Evolutionary conservation across 2,797 vertebrate species (phyloP).

Genomic region (Chelidonichthys spinosus): DNA sequence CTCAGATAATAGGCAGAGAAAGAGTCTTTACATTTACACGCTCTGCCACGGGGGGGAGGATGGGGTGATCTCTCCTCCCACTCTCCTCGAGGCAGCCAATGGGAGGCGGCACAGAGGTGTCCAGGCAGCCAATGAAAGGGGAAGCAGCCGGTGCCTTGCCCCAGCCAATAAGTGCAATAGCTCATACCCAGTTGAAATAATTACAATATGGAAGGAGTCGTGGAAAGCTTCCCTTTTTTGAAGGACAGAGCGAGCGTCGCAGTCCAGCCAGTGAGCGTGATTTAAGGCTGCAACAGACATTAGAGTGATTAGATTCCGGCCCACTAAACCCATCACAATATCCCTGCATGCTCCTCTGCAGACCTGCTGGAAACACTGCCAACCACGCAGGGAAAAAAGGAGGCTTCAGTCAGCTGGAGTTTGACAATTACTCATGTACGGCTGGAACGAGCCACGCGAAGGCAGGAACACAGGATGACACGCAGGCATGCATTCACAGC

Average conservation of each 20-base stretch:
- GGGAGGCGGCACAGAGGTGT: constrained; percentile 53
- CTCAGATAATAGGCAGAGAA: constrained; percentile 83
- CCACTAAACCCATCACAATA: constrained; percentile 76
- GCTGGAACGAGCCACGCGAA: constrained; percentile 12
- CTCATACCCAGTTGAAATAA: constrained; percentile 85
- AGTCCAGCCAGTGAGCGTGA: constrained; percentile 77
- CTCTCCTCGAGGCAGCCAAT: constrained; percentile 81
- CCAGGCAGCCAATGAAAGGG: constrained; percentile 72
- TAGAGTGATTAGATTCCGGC: constrained; percentile 82
- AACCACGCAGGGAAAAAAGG: background rate
- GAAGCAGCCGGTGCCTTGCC: constrained; percentile 72
- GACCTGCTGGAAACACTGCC: constrained; percentile 56
- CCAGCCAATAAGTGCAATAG: constrained; percentile 83
- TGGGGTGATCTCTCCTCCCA: constrained; percentile 77
- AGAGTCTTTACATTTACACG: constrained; percentile 83
- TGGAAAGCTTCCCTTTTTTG: constrained; percentile 71
- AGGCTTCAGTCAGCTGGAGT: constrained; percentile 40
- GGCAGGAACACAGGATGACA: constrained; percentile 22
- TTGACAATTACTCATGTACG: constrained; percentile 26
- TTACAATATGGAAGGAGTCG: constrained; percentile 75
- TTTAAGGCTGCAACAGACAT: constrained; percentile 79
- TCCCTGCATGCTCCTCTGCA: constrained; percentile 69
- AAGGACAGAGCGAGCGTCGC: constrained; percentile 74
- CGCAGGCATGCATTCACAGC: constrained; percentile 17
- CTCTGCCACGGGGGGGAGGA: constrained; percentile 80